Percentiles rank a stretch among this genome's conserved stretches.
These are phyloP conservation scores for Neoniphon sammara DNA, from an alignment of 2,797 vertebrate genomes.

Conservation along the genomic window DNA sequence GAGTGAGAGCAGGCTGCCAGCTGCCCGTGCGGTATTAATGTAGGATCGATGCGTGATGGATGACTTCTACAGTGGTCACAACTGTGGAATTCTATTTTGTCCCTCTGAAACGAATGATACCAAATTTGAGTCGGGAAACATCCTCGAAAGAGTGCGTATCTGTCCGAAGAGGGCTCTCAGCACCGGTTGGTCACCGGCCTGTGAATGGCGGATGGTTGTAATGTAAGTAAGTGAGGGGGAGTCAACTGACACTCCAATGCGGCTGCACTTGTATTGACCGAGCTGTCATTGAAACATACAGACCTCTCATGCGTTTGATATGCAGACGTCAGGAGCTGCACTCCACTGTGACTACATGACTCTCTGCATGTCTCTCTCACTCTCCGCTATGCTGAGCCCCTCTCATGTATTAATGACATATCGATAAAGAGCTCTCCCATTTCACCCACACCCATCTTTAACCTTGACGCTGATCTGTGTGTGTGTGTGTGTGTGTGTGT, in stretches of 20 bases:
- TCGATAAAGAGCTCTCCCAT: constrained; percentile 67
- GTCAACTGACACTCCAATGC: constrained; percentile 50
- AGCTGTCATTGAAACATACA: constrained; percentile 46
- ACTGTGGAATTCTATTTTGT: not conserved
- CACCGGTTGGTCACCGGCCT: not conserved
- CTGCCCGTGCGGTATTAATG: no score
- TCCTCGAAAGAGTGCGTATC: not conserved
- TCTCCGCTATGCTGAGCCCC: constrained; percentile 25
- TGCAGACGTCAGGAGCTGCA: constrained; percentile 55
- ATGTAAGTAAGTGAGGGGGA: constrained; percentile 65
- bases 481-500: constrained; percentile 62
- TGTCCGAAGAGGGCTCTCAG: not conserved
- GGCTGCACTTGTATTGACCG: constrained; percentile 56
- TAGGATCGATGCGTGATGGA: no score
- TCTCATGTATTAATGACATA: constrained; percentile 65
- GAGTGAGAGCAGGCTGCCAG: no score
- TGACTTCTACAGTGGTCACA: no score
- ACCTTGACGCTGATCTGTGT: constrained; percentile 73
- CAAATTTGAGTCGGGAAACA: not conserved
- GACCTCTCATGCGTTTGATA: constrained; percentile 50
- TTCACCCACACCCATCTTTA: constrained; percentile 70
- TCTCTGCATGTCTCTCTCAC: constrained; percentile 9
- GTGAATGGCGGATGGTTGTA: constrained; percentile 46
- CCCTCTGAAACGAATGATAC: not conserved
- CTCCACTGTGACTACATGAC: constrained; percentile 10